Evolutionary conservation across 2,113 vertebrate species (phyloP), one percentile per base, ranked within the genome.

Genomic region (Erpornis zantholeuca): DNA sequence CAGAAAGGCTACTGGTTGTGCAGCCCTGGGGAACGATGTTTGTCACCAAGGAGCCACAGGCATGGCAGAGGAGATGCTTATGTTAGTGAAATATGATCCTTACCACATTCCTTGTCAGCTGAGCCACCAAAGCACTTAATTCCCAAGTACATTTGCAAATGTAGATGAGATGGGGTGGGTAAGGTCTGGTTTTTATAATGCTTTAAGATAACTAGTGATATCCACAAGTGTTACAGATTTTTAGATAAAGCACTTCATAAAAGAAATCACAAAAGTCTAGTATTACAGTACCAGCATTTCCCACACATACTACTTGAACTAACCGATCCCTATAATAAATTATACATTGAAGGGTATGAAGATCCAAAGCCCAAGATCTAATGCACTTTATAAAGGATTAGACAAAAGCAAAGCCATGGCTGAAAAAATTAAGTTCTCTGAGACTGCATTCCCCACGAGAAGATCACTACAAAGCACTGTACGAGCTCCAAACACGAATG

Each of bases 301-400:
- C 81, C 78, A 90, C 64, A 64, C 12, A 42, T 38, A 45, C 52
- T 38, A 10, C 6, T 89, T 79, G 72, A 86, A 95, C 92, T 72
- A 95, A 92, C 28, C 70, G 40, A 80, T 75, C 36, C 35, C 53
- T 61, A 1, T 33, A 75, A 76, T 10, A 73, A 31, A 8, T 25
- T 64, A 56, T 45, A 31, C 19, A 35, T 49, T 33, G 68, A 91
- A 76, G 25, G 3, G 3, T 54, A 50, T 15, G 52, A 77, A 87
- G 73, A 93, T 60, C 61, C 70, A 96, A 96, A 69, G 53, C 53
- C 40, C 66, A 86, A 91, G 87, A 92, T 57, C 86, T 83, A 89
- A 92, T 52, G 49, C 33, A 76, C 12, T 82, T 65, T 49, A 93
- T 93, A 60, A 8, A 87, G 82, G 80, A 95, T 94, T 91, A 79